These are phyloP conservation scores for Noctua janthina DNA, from an alignment of 2,888 invertebrate species.

Conservation along the genomic window DNA sequence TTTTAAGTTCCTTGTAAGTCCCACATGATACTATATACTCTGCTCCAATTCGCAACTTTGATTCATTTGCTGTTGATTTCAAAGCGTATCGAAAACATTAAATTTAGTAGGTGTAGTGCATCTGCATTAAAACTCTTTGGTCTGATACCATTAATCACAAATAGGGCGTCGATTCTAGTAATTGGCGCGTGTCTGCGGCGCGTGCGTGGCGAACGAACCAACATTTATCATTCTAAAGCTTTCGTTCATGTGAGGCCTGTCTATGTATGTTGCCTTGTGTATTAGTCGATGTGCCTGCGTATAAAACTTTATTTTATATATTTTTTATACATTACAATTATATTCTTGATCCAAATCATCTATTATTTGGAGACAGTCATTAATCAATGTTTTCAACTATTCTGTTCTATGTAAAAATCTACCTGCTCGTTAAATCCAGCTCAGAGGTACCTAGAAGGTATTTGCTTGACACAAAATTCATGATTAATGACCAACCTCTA, in stretches of 20 bases:
- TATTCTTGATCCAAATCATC: neutral
- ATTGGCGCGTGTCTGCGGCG: constrained; percentile 51
- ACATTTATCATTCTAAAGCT: constrained; percentile 48
- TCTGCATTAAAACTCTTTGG: constrained; percentile 6
- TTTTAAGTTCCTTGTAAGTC: neutral
- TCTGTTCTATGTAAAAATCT: neutral
- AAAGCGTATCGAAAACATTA: constrained; percentile 13
- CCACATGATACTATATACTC: neutral
- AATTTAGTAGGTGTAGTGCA: constrained; percentile 9
- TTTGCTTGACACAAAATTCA: neutral
- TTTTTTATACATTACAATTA: neutral
- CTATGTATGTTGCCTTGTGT: neutral
- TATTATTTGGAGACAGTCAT: neutral
- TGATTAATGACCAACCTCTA: constrained; percentile 4
- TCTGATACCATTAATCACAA: constrained; percentile 37
- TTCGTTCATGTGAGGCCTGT: constrained; percentile 6
- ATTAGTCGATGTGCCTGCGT: neutral
- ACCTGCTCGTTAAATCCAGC: neutral
- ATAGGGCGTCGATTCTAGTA: constrained; percentile 47
- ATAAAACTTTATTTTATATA: neutral
- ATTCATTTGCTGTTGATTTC: too few relatives aligned
- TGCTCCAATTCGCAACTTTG: neutral
- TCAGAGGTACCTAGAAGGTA: neutral
- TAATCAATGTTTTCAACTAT: neutral
- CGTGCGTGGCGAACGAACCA: constrained; percentile 45